Conservation (phyloP, 2,797 vertebrate genomes). For the Etheostoma perlongum region DNA sequence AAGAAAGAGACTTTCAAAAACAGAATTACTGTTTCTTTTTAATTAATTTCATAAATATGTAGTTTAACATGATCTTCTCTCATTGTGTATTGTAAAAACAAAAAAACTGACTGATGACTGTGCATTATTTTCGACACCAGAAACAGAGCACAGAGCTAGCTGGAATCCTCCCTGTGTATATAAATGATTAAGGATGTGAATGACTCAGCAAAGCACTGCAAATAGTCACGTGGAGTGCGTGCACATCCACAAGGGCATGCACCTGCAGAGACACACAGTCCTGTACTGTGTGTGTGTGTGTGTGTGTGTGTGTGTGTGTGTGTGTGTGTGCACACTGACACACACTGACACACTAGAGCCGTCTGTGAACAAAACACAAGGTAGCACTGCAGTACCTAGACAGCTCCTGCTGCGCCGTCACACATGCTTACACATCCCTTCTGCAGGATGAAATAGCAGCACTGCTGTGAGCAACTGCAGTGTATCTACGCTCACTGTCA, state of each 20-base stretch:
- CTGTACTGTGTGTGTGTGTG: background rate
- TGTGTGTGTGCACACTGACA: background rate
- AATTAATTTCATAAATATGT: background rate
- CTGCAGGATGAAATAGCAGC: conserved; percentile 19
- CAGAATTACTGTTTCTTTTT: background rate
- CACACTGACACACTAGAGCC: background rate
- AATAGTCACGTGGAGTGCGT: conserved; percentile 2
- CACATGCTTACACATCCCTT: conserved; percentile 38
- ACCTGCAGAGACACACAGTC: conserved; percentile 5
- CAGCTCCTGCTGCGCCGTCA: conserved; percentile 3
- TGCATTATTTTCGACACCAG: background rate
- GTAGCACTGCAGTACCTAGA: conserved; percentile 37
- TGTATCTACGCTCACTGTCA: background rate
- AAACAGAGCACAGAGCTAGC: background rate
- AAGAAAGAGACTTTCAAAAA: background rate
- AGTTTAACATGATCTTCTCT: background rate
- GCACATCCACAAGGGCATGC: conserved; percentile 9
- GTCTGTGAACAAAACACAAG: conserved; percentile 15
- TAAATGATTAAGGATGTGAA: conserved; percentile 64
- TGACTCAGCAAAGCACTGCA: conserved; percentile 71
- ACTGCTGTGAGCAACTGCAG: conserved; percentile 9
- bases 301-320: background rate
- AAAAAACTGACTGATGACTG: no score
- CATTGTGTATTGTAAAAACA: background rate
- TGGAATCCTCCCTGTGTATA: conserved; percentile 7